phyloP scores from a whole-genome alignment of 1,140 invertebrate genomes.

The Lysiphlebus fabarum region DNA sequence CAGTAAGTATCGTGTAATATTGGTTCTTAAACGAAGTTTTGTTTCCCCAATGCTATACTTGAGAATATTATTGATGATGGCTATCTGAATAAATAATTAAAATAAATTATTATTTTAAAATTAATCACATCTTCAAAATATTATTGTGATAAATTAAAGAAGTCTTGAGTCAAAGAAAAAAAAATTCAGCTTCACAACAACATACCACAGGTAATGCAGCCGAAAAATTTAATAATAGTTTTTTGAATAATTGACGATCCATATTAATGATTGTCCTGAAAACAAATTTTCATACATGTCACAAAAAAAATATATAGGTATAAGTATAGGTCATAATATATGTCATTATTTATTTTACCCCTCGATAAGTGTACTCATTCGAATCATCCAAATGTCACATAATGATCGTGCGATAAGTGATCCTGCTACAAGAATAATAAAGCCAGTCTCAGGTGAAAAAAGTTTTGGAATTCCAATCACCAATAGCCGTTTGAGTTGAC shows the following conservation, averaged over 20 bases:
- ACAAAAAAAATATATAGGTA: not conserved
- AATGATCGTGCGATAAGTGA: conserved; percentile 83
- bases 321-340: conserved; percentile 17
- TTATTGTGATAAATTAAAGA: conserved; percentile 22
- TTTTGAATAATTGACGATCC: conserved; percentile 73
- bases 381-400: conserved; percentile 97
- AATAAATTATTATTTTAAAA: conserved; percentile 23
- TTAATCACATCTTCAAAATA: conserved; percentile 9
- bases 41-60: conserved; percentile 93
- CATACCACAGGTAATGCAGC: conserved; percentile 79
- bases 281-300: conserved; percentile 43
- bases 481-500: conserved; percentile 72
- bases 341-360: conserved; percentile 59
- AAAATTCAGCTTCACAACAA: conserved; percentile 28
- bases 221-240: conserved; percentile 73
- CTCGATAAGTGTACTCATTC: conserved; percentile 89
- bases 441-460: conserved; percentile 72
- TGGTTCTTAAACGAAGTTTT: conserved; percentile 85
- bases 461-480: conserved; percentile 81
- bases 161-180: conserved; percentile 5
- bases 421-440: conserved; percentile 75
- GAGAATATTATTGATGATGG: conserved; percentile 87
- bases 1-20: conserved; percentile 83
- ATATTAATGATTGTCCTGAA: conserved; percentile 88
- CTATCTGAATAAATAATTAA: conserved; percentile 63